phyloP scores from a whole-genome alignment of 2,797 vertebrate genomes.

The Pangasius djambal region DNA sequence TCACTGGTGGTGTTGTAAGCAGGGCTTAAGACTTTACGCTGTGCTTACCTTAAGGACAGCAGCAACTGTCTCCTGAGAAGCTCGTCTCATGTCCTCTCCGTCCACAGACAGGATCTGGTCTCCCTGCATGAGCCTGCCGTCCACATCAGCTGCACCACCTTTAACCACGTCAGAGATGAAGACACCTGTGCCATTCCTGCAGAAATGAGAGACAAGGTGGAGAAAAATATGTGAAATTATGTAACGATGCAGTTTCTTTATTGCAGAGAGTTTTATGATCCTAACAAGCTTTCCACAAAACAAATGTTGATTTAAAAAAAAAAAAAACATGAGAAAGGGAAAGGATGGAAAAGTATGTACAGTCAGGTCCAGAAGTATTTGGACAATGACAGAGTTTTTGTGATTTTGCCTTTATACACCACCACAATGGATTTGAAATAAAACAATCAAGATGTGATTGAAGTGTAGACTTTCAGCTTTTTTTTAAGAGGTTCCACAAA shows the following conservation, averaged over 20 bases:
- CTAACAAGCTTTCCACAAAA: neutral
- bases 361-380: no score
- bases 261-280: neutral
- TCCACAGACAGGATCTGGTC: conserved; percentile 94
- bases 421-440: no score
- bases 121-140: conserved; percentile 92
- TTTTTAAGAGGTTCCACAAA: no score
- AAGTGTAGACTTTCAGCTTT: no score
- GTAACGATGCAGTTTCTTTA: neutral
- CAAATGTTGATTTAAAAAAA: neutral
- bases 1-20: conserved; percentile 30
- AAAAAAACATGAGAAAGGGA: neutral
- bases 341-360: neutral
- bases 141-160: conserved; percentile 91
- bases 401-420: no score
- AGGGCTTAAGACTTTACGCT: conserved; percentile 32
- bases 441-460: no score
- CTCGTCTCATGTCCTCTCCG: conserved; percentile 85
- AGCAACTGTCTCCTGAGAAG: conserved; percentile 90
- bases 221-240: neutral
- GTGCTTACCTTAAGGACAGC: conserved; percentile 87
- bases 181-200: conserved; percentile 89
- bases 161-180: conserved; percentile 95
- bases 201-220: neutral
- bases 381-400: no score